phyloP scores from a whole-genome alignment of 2,113 vertebrate genomes.

The Plotosus lineatus region DNA sequence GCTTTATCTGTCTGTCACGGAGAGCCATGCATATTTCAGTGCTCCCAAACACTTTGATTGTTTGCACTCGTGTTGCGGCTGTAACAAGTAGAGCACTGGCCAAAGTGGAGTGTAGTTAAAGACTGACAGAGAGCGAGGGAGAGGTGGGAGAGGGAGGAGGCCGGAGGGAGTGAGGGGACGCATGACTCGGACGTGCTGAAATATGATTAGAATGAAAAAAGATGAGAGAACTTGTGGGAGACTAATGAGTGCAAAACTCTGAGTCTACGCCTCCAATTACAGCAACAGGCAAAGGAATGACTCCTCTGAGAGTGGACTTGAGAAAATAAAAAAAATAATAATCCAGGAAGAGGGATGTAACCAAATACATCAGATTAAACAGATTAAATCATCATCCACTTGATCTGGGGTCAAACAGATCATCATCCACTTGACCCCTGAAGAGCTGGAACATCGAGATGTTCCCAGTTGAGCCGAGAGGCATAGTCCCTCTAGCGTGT shows the following conservation, averaged over 20 bases:
- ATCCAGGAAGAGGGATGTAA: background rate
- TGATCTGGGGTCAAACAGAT: too few species aligned
- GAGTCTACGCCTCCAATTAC: constrained; percentile 29
- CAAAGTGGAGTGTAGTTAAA: constrained; percentile 95
- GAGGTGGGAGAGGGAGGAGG: constrained; percentile 44
- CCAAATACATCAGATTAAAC: too few species aligned
- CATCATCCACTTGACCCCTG: too few species aligned
- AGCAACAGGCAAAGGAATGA: constrained; percentile 6
- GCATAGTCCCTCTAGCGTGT: too few species aligned
- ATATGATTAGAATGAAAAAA: constrained; percentile 26
- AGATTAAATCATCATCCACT: too few species aligned
- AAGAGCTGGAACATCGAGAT: too few species aligned
- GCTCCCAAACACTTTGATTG: constrained; percentile 98
- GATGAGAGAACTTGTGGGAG: constrained; percentile 19
- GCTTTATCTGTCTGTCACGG: constrained; percentile 97
- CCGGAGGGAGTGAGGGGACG: constrained; percentile 15
- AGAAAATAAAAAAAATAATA: background rate
- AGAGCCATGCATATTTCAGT: constrained; percentile 99
- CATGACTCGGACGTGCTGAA: constrained; percentile 18
- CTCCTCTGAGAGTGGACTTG: constrained; percentile 15
- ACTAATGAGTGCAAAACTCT: constrained; percentile 33
- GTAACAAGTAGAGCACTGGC: constrained; percentile 90
- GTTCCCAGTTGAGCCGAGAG: too few species aligned
- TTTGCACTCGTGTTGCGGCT: constrained; percentile 89
- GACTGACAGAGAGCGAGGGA: constrained; percentile 72